Conservation (phyloP, 1,140 invertebrate species). For the Ips typographus region DNA sequence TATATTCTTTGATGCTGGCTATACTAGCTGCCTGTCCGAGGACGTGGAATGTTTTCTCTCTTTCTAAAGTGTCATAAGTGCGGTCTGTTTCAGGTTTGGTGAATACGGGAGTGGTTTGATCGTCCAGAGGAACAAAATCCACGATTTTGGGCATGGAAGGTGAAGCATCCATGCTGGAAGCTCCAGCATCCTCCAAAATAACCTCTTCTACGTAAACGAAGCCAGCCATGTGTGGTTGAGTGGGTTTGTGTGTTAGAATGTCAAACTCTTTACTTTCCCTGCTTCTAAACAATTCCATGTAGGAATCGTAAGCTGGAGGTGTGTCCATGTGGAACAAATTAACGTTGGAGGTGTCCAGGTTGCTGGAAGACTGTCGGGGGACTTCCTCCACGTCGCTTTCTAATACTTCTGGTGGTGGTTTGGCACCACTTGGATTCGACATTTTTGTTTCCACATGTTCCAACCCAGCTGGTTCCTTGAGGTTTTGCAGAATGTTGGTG, state of each 20-base stretch:
- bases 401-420: background rate
- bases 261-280: constrained; percentile 34
- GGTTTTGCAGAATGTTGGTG: constrained; percentile 12
- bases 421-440: background rate
- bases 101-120: constrained; percentile 31
- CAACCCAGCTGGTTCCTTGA: background rate
- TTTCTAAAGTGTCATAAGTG: constrained; percentile 33
- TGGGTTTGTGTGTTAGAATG: constrained; percentile 12
- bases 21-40: constrained; percentile 21
- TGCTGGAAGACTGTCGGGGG: background rate
- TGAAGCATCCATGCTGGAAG: background rate
- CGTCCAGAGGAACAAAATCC: constrained; percentile 39
- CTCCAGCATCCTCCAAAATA: background rate
- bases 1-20: background rate
- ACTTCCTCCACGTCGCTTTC: constrained; percentile 26
- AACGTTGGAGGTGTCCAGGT: constrained; percentile 21
- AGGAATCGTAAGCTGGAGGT: constrained; percentile 25
- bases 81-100: constrained; percentile 10
- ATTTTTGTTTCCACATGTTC: background rate
- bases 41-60: constrained; percentile 38
- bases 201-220: constrained; percentile 16
- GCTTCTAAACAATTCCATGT: constrained; percentile 31
- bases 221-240: background rate
- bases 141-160: constrained; percentile 31
- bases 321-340: constrained; percentile 36